phyloP scores from a whole-genome alignment of 2,888 invertebrate genomes.

The Tetranychus piercei region DNA sequence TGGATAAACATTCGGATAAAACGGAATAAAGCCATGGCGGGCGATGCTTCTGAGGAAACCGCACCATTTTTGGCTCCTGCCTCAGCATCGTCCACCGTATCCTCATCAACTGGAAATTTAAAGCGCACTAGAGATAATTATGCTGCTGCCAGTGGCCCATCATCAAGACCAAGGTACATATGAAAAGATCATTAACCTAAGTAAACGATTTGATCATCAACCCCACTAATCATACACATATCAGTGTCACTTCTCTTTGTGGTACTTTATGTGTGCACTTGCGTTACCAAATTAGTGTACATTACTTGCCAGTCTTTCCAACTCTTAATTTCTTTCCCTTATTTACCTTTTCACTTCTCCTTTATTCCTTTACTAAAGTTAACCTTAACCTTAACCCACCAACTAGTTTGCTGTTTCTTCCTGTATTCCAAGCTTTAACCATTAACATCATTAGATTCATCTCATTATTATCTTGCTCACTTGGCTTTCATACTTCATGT shows the following conservation, averaged over 20 bases:
- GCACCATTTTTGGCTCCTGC: slow-evolving; percentile 22
- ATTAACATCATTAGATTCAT: neutral
- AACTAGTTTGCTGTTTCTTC: slow-evolving; percentile 1
- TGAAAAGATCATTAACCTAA: neutral
- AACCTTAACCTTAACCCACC: neutral
- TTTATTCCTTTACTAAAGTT: neutral
- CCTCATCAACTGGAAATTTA: slow-evolving; percentile 18
- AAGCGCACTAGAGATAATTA: slow-evolving; percentile 20
- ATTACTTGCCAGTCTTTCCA: neutral
- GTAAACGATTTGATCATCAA: neutral
- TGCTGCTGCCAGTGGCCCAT: slow-evolving; percentile 14
- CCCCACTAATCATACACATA: neutral
- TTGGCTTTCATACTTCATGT: neutral
- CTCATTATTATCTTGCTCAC: neutral
- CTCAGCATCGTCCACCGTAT: slow-evolving; percentile 21
- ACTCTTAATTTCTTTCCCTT: neutral
- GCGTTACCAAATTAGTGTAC: neutral
- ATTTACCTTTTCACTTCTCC: neutral
- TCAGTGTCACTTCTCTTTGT: no score
- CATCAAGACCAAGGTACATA: slow-evolving; percentile 18
- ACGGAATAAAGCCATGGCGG: slow-evolving; percentile 16
- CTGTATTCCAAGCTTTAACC: neutral
- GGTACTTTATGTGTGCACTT: neutral
- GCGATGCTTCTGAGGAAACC: slow-evolving; percentile 19
- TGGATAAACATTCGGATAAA: slow-evolving; percentile 71